These are phyloP conservation scores for Drosophila subsilvestris DNA, from an alignment of 2,888 invertebrate genomes.

Conservation along the genomic window DNA sequence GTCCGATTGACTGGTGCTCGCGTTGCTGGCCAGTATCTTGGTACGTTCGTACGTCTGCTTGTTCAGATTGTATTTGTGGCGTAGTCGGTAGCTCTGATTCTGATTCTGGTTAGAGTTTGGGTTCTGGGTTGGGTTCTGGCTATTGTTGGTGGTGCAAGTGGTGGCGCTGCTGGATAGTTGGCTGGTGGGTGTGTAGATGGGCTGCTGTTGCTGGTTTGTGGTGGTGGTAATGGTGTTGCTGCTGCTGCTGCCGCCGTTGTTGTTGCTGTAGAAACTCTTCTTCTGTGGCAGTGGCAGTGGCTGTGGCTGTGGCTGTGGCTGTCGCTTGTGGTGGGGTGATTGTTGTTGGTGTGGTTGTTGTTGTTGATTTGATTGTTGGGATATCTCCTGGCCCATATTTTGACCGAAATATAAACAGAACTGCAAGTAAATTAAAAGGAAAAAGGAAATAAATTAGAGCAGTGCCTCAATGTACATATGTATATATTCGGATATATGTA, in stretches of 20 bases:
- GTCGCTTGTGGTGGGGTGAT: conserved; percentile 40
- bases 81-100: conserved; percentile 73
- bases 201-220: conserved; percentile 33
- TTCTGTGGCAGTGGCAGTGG: conserved; percentile 36
- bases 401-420: conserved; percentile 72
- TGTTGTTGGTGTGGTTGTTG: conserved; percentile 52
- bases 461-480: too few relatives aligned
- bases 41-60: conserved; percentile 79
- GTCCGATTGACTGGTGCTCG: conserved; percentile 46
- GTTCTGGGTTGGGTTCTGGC: conserved; percentile 57
- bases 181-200: conserved; percentile 36
- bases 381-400: conserved; percentile 85
- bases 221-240: conserved; percentile 22
- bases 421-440: conserved; percentile 39
- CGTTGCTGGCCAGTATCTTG: conserved; percentile 52
- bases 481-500: too few relatives aligned
- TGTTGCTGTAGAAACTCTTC: conserved; percentile 57
- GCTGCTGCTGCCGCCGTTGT: conserved; percentile 40
- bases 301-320: conserved; percentile 43
- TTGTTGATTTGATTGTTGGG: conserved; percentile 82
- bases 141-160: conserved; percentile 46
- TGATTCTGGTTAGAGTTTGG: conserved; percentile 64
- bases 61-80: conserved; percentile 76
- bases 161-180: conserved; percentile 28
- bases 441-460: not conserved